Conservation (phyloP, 2,797 vertebrate species). For the Helostoma temminkii region DNA sequence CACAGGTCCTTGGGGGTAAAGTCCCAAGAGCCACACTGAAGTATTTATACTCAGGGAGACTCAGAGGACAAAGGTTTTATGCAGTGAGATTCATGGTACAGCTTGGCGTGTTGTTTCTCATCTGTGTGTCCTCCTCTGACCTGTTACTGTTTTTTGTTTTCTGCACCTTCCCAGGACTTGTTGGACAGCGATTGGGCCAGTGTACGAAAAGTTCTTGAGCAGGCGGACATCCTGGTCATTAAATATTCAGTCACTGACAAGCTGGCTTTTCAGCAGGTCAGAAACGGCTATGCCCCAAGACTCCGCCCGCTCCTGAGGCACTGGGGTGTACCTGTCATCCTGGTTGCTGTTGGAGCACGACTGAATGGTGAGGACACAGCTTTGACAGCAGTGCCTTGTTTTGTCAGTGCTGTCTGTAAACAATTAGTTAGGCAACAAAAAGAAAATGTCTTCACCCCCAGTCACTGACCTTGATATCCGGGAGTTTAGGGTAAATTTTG, state of each 20-base stretch:
- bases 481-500: slow-evolving; percentile 3
- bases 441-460: slow-evolving; percentile 11
- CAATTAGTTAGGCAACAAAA: slow-evolving; percentile 2
- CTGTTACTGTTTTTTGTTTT: background rate
- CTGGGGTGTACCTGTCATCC: slow-evolving; percentile 91
- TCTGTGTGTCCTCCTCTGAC: slow-evolving; percentile 4
- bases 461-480: slow-evolving; percentile 6
- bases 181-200: slow-evolving; percentile 95
- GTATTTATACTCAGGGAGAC: slow-evolving; percentile 47
- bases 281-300: slow-evolving; percentile 91
- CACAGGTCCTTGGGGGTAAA: slow-evolving; percentile 47
- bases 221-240: slow-evolving; percentile 95
- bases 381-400: background rate
- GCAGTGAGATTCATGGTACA: slow-evolving; percentile 15
- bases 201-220: slow-evolving; percentile 90
- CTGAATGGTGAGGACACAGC: slow-evolving; percentile 86
- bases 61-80: slow-evolving; percentile 37
- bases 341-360: slow-evolving; percentile 92
- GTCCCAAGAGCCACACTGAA: slow-evolving; percentile 49
- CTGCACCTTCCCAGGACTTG: slow-evolving; percentile 85
- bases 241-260: slow-evolving; percentile 97
- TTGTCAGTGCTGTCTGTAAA: background rate
- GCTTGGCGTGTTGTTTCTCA: slow-evolving; percentile 12
- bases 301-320: slow-evolving; percentile 91
- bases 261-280: slow-evolving; percentile 93